These are phyloP conservation scores for Bubo scandiacus DNA, from an alignment of 2,113 vertebrate species.

Conservation along the genomic window DNA sequence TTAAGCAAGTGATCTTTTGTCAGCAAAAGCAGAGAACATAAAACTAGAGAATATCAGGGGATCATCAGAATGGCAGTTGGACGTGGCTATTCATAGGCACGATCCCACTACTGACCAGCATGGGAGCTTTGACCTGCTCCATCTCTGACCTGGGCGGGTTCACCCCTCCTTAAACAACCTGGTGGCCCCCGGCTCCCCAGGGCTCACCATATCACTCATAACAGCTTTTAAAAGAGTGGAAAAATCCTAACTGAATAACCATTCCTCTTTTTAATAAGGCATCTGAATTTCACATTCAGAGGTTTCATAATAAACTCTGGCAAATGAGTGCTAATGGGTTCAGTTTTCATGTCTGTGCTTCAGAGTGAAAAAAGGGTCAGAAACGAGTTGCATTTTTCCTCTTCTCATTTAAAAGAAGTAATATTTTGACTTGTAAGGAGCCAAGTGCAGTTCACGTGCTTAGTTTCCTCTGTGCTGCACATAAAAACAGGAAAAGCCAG, in stretches of 20 bases:
- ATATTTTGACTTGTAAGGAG: slow-evolving; percentile 50
- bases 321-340: slow-evolving; percentile 30
- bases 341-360: slow-evolving; percentile 30
- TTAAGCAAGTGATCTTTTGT: background rate
- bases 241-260: background rate
- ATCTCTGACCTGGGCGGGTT: too few species aligned
- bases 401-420: slow-evolving; percentile 1
- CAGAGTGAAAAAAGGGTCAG: slow-evolving; percentile 1
- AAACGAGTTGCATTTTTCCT: slow-evolving; percentile 8
- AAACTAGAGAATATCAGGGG: background rate
- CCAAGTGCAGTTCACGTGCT: slow-evolving; percentile 47
- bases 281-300: slow-evolving; percentile 13
- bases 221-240: background rate
- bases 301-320: slow-evolving; percentile 5
- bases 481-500: slow-evolving; percentile 65
- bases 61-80: background rate
- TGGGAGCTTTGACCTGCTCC: too few species aligned
- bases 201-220: background rate
- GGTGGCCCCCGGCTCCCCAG: too few species aligned
- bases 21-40: background rate
- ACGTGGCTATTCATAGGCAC: background rate
- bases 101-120: too few species aligned
- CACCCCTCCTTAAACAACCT: too few species aligned
- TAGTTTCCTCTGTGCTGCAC: slow-evolving; percentile 29
- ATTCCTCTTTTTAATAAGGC: background rate